A percentile compares a stretch with the other conserved stretches of the same genome.
phyloP scores from a whole-genome alignment of 2,888 invertebrate species.

The Acronicta alni region DNA sequence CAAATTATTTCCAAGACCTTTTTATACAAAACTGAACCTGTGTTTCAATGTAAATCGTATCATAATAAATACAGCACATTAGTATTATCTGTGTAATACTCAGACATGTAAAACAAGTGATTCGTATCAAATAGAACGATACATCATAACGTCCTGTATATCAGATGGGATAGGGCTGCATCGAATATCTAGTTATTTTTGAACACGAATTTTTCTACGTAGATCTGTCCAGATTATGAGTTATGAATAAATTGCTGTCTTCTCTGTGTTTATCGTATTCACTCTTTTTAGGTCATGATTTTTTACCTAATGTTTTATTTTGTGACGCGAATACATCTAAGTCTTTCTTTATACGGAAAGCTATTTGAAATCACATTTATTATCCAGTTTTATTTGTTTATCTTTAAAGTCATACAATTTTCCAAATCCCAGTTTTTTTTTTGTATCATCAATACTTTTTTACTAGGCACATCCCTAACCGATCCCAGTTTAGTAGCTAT shows the following conservation, averaged over 20 bases:
- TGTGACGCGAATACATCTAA: background rate
- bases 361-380: background rate
- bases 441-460: conserved; percentile 22
- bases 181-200: conserved; percentile 33
- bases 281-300: conserved; percentile 10
- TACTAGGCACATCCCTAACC: conserved; percentile 43
- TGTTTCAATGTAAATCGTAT: conserved; percentile 45
- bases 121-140: conserved; percentile 77
- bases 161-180: conserved; percentile 53
- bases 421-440: background rate
- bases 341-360: background rate
- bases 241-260: conserved; percentile 42
- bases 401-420: background rate
- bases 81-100: conserved; percentile 60
- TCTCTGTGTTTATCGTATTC: conserved; percentile 26
- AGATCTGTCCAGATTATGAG: conserved; percentile 46
- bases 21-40: conserved; percentile 23
- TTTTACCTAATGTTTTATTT: background rate
- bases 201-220: conserved; percentile 39
- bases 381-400: background rate
- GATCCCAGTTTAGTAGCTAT: conserved; percentile 47
- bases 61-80: conserved; percentile 58
- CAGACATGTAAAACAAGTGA: conserved; percentile 68
- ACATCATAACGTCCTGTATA: conserved; percentile 74
- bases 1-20: conserved; percentile 38